Percentiles rank a stretch among this genome's conserved stretches.
phyloP scores from a whole-genome alignment of 2,797 vertebrate species.

The Pangasius macronema region DNA sequence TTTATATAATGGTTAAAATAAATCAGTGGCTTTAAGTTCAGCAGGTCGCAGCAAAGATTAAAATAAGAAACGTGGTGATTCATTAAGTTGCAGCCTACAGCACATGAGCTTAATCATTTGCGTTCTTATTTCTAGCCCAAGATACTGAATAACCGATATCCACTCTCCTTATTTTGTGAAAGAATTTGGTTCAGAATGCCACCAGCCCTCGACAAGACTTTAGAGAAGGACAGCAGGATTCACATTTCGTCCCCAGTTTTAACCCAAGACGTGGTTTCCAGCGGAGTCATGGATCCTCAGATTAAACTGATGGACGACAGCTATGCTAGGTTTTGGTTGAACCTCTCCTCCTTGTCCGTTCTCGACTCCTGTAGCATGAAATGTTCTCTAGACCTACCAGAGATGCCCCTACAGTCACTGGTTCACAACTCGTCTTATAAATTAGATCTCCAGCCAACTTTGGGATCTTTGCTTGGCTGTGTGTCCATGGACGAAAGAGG shows the following conservation, averaged over 20 bases:
- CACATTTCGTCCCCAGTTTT: constrained; percentile 79
- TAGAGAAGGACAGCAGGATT: constrained; percentile 80
- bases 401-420: constrained; percentile 64
- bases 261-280: constrained; percentile 75
- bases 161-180: neutral
- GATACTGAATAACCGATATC: neutral
- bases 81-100: neutral
- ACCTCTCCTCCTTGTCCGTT: constrained; percentile 75
- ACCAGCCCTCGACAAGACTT: constrained; percentile 84
- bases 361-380: constrained; percentile 70
- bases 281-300: constrained; percentile 74
- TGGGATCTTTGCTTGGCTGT: constrained; percentile 66
- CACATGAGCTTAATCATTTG: constrained; percentile 7
- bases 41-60: neutral
- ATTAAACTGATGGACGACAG: constrained; percentile 73
- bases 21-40: neutral
- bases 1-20: neutral
- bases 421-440: constrained; percentile 70
- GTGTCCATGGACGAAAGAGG: constrained; percentile 59
- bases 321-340: constrained; percentile 74
- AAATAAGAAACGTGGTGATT: neutral
- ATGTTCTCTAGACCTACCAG: constrained; percentile 72
- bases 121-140: constrained; percentile 5
- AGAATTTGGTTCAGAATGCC: constrained; percentile 71
- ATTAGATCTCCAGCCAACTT: constrained; percentile 72